Conservation (phyloP, 2,797 vertebrate species). For the Pterois miles region DNA sequence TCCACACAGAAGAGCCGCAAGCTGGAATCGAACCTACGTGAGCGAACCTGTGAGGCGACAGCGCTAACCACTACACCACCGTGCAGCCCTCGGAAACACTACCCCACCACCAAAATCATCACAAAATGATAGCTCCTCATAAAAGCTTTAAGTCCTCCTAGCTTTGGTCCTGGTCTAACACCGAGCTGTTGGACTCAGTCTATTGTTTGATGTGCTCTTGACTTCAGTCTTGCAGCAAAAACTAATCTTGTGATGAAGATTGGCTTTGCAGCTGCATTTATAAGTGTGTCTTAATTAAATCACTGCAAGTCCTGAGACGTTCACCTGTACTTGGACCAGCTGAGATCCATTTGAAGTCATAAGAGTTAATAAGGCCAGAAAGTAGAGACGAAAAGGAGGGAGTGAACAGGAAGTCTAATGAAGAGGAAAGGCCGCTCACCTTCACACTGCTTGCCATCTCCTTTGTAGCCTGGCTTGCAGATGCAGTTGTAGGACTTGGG, state of each 20-base stretch:
- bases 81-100: neutral
- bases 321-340: neutral
- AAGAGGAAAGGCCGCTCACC: slow-evolving; percentile 80
- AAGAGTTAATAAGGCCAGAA: neutral
- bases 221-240: neutral
- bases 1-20: no score
- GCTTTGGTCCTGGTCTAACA: no score
- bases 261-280: neutral
- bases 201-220: no score
- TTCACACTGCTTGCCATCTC: slow-evolving; percentile 94
- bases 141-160: no score
- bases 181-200: no score
- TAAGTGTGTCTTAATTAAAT: neutral
- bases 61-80: no score
- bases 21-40: no score
- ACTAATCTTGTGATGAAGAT: neutral
- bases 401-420: neutral
- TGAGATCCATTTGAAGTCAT: neutral
- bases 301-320: neutral
- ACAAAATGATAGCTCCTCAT: neutral
- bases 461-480: slow-evolving; percentile 96
- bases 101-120: neutral
- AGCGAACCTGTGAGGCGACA: no score
- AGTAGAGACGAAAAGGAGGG: neutral
- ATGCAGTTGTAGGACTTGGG: slow-evolving; percentile 95